phyloP scores from a whole-genome alignment of 2,888 invertebrate species.

The Stenchaetothrips biformis region DNA sequence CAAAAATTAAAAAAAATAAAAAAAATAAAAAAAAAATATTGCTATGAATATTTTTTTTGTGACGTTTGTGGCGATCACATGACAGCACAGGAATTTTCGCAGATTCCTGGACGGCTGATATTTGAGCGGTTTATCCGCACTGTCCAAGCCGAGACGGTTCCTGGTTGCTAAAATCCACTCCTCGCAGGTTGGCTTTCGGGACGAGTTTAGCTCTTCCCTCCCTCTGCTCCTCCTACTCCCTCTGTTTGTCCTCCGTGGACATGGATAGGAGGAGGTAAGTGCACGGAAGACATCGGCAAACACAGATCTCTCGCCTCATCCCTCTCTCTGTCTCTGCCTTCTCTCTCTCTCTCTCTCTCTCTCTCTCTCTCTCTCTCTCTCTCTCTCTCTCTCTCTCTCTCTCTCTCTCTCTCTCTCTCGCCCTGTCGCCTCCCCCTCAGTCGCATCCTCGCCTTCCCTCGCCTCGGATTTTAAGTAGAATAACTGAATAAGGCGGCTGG shows the following conservation, averaged over 20 bases:
- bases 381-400: background rate
- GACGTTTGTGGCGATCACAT: no score
- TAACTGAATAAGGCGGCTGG: conserved; percentile 3
- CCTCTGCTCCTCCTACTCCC: no score
- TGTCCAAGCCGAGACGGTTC: background rate
- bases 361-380: background rate
- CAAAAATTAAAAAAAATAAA: background rate
- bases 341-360: background rate
- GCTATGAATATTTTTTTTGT: no score
- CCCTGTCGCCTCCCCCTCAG: background rate
- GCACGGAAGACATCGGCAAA: background rate
- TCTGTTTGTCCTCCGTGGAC: background rate
- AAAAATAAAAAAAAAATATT: no score
- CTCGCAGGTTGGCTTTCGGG: no score
- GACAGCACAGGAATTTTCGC: no score
- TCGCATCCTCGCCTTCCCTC: background rate
- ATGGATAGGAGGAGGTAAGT: background rate
- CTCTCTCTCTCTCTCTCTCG: background rate
- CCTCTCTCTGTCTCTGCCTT: background rate
- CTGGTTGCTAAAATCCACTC: background rate
- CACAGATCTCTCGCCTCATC: background rate
- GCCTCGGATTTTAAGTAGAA: conserved; percentile 4
- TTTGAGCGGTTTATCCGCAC: background rate
- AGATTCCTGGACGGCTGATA: no score
- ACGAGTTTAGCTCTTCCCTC: no score